Percentiles rank a stretch among this genome's conserved stretches.
phyloP scores from a whole-genome alignment of 2,888 invertebrate genomes.

The Caenorhabditis becei region DNA sequence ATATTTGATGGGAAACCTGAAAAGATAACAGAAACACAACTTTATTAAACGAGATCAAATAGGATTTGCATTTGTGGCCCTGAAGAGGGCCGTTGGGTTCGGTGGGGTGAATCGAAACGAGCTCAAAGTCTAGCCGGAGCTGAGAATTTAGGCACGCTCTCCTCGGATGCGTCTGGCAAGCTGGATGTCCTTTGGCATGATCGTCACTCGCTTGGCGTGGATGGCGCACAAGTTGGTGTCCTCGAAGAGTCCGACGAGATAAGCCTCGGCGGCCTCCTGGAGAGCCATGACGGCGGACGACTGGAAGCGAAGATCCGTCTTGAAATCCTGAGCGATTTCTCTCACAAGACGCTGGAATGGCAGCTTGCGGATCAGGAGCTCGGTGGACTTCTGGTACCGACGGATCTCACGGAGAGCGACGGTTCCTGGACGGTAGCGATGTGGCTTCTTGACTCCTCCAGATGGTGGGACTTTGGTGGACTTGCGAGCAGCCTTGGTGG shows the following conservation, averaged over 20 bases:
- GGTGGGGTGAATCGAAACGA: slow-evolving; percentile 29
- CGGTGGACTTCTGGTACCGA: slow-evolving; percentile 91
- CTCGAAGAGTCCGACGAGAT: slow-evolving; percentile 89
- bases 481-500: slow-evolving; percentile 87
- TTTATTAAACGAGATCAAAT: slow-evolving; percentile 5
- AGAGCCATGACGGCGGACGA: too few species aligned
- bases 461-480: slow-evolving; percentile 95
- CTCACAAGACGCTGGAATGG: too few species aligned
- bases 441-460: slow-evolving; percentile 92
- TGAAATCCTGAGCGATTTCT: too few species aligned
- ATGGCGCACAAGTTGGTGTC: slow-evolving; percentile 98
- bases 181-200: slow-evolving; percentile 93
- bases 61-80: slow-evolving; percentile 58
- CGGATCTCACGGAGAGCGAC: slow-evolving; percentile 96
- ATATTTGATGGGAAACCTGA: too few species aligned
- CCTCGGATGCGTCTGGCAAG: too few species aligned
- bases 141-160: too few species aligned
- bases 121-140: slow-evolving; percentile 30
- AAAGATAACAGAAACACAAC: neutral
- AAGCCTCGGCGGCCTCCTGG: too few species aligned
- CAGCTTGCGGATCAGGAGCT: too few species aligned
- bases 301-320: too few species aligned
- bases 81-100: slow-evolving; percentile 70
- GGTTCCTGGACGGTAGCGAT: slow-evolving; percentile 95
- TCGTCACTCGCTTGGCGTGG: slow-evolving; percentile 96